Base-by-base conservation (phyloP, 2,888 invertebrate genomes). In the Empis stercorea region DNA sequence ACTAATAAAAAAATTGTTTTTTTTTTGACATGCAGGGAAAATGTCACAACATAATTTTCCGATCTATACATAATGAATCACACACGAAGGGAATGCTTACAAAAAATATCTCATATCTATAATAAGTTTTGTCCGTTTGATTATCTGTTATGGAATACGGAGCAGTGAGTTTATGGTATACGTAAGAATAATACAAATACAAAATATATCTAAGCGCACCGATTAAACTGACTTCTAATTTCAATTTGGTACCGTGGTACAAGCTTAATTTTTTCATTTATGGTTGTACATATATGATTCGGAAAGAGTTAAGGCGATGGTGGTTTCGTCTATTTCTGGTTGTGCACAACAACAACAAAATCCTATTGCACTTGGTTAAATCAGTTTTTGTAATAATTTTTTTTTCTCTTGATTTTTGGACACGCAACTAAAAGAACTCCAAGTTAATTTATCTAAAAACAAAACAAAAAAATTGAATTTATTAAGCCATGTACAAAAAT, bases 391-490 rank as follows among this genome's bases (percentile, higher is more conserved):
- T 37, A 15, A 4, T 16, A 37, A 9, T 37, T 15, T 37, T 37
- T 15, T 15, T 15, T 37, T 37, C 6, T 15, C 16, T 14, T 37
- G 17, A 16, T 17, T 15, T 44, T 45, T 44, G 47, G 46, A 44
- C 52, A 52, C 52, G 52, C 52, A 52, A 52, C 46, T 49, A 15
- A 14, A 42, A 40, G 40, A 40, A 40, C n/a, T 61, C 61, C 61
- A 64, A 63, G 64, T 66, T 68, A 68, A 68, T 68, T 68, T 68
- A 66, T 66, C 64, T 66, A 68, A 67, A 68, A 27, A 27, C 4
- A 7, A 27, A 27, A 27, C 9, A 27, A 27, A 27, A 27, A 7
- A 27, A 6, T 67, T 68, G 67, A 67, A 67, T 67, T 67, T 16
- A 67, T 66, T 67, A 68, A 67, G 66, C 64, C 65, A 66, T 66